A percentile compares a stretch with the other conserved stretches of the same genome.
These are phyloP conservation scores for Drepana arcuata DNA, from an alignment of 1,140 invertebrate genomes.

Conservation along the genomic window DNA sequence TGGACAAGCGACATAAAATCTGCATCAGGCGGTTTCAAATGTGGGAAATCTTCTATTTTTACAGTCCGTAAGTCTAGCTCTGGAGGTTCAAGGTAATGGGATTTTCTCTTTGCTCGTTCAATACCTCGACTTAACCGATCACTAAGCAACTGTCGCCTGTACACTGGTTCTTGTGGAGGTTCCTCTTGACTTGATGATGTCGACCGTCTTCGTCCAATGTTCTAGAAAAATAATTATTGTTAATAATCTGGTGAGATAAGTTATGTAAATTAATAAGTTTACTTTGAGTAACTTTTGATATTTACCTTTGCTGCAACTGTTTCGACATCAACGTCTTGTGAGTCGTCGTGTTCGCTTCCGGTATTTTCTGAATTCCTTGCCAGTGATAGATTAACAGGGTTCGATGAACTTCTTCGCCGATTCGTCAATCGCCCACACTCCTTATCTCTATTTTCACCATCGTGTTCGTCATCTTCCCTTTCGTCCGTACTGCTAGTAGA, in stretches of 20 bases:
- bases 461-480: slow-evolving; percentile 70
- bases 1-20: slow-evolving; percentile 76
- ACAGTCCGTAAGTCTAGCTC: slow-evolving; percentile 72
- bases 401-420: slow-evolving; percentile 69
- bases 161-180: slow-evolving; percentile 57
- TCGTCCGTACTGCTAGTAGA: slow-evolving; percentile 71
- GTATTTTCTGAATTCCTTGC: slow-evolving; percentile 56
- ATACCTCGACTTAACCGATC: slow-evolving; percentile 73
- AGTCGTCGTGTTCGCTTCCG: slow-evolving; percentile 63
- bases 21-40: slow-evolving; percentile 75
- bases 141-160: slow-evolving; percentile 55
- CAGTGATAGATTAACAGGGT: slow-evolving; percentile 82
- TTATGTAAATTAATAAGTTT: too few relatives aligned
- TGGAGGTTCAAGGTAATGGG: slow-evolving; percentile 74
- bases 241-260: too few relatives aligned
- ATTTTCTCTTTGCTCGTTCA: slow-evolving; percentile 77
- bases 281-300: not conserved
- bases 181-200: slow-evolving; percentile 69
- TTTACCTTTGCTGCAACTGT: slow-evolving; percentile 63
- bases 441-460: slow-evolving; percentile 66
- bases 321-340: slow-evolving; percentile 66
- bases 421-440: slow-evolving; percentile 73
- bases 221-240: slow-evolving; percentile 53
- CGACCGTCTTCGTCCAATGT: slow-evolving; percentile 57
- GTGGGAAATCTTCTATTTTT: slow-evolving; percentile 74